phyloP scores from a whole-genome alignment of 2,888 invertebrate species.

The Chorisops tibialis region DNA sequence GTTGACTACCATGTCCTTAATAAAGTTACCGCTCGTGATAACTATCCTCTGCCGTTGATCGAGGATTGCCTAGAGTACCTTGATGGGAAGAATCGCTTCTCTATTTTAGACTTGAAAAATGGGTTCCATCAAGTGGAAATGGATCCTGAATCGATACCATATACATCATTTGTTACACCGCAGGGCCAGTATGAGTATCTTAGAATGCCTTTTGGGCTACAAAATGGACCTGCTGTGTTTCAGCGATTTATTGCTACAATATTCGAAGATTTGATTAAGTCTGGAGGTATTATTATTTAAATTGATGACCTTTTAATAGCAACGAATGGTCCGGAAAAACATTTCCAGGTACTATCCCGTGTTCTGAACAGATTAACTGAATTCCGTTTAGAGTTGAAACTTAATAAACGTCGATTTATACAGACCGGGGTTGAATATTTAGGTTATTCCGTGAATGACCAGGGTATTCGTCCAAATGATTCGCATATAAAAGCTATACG shows the following conservation, averaged over 20 bases:
- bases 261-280: no score
- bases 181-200: slow-evolving; percentile 33
- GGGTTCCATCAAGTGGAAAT: slow-evolving; percentile 34
- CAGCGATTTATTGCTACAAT: no score
- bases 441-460: no score
- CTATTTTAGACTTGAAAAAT: slow-evolving; percentile 31
- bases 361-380: no score
- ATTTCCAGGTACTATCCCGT: no score
- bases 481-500: no score
- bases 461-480: no score
- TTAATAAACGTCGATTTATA: slow-evolving; percentile 35
- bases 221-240: slow-evolving; percentile 33
- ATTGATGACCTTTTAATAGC: no score
- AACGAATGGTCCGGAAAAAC: no score
- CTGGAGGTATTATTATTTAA: no score
- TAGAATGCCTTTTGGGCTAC: slow-evolving; percentile 34
- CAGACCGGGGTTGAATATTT: no score
- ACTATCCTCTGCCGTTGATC: slow-evolving; percentile 18
- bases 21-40: slow-evolving; percentile 16
- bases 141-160: slow-evolving; percentile 31
- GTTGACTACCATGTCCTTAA: slow-evolving; percentile 26
- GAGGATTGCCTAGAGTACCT: slow-evolving; percentile 26
- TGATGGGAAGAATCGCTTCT: slow-evolving; percentile 31
- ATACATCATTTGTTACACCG: slow-evolving; percentile 35
- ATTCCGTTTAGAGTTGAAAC: slow-evolving; percentile 29